Evolutionary conservation across 2,888 invertebrate species (phyloP).

Genomic region (Serripes groenlandicus): DNA sequence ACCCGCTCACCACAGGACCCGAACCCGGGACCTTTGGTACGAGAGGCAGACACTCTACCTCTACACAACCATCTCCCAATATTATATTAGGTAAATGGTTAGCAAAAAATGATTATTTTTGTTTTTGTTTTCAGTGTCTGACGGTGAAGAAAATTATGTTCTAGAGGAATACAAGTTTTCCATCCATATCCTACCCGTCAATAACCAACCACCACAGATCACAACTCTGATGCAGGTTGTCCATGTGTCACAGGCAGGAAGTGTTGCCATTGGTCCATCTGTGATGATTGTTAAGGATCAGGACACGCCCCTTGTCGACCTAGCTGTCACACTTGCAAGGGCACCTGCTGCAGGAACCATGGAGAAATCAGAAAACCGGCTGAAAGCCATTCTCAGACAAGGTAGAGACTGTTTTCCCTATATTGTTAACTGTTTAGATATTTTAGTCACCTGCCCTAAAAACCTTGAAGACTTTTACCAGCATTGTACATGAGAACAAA

Average conservation of each 20-base stretch:
- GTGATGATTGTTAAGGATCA: constrained; percentile 77
- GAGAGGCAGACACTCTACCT: no score
- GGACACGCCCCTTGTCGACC: constrained; percentile 75
- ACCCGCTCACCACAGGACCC: no score
- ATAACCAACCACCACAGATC: constrained; percentile 81
- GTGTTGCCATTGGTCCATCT: constrained; percentile 71
- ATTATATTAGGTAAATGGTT: neutral
- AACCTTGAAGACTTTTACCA: no score
- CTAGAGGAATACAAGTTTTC: constrained; percentile 77
- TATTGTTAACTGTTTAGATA: no score
- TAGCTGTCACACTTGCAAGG: constrained; percentile 71
- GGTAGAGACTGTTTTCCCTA: no score
- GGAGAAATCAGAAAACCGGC: constrained; percentile 70
- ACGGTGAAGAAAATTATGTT: constrained; percentile 65
- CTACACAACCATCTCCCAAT: neutral
- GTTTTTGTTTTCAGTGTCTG: constrained; percentile 69
- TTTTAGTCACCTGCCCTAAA: no score
- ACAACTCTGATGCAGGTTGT: constrained; percentile 64
- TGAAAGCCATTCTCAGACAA: constrained; percentile 63
- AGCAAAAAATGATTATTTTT: neutral
- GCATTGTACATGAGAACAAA: neutral
- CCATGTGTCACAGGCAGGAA: constrained; percentile 75
- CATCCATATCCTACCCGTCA: constrained; percentile 80
- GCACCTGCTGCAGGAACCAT: constrained; percentile 74
- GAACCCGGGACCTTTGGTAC: no score